Base-by-base conservation (phyloP, 2,888 invertebrate species). In the Lamellibrachia satsuma region DNA sequence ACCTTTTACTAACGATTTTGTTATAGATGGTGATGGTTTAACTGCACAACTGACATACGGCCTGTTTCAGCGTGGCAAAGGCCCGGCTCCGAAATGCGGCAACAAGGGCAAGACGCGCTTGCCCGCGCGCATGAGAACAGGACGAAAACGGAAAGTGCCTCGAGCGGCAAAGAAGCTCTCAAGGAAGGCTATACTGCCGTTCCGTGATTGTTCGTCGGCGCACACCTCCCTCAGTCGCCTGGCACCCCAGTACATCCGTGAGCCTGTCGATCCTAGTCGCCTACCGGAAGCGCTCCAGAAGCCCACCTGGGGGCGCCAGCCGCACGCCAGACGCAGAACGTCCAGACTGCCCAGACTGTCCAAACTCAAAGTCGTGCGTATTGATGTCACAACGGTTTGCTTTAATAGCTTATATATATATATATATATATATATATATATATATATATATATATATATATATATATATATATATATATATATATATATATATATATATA, bases 41-140 rank as follows among this genome's bases (percentile, higher is more conserved):
- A 55, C 55, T 55, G 3, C 55, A 55, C 2, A 7, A 9, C n/a
- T 75, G n/a, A 75, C 2, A 75, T 22, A 15, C 75, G 75, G 75
- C 75, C 75, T 75, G 75, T 75, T 75, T 75, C 75, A 75, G 75
- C 15, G 75, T n/a, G 75, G 22, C 75, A 75, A 75, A 75, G 75
- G 75, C 22, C 75, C 75, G 75, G 11, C 75, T 4, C 15, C 75
- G 3, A 75, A 75, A 75, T 75, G 22, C 75, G 75, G 22, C 15
- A 75, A 22, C n/a, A 75, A 75, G 22, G n/a, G 75, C 75, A 75
- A 75, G 75, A n/a, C n/a, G 75, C 75, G 75, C 75, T 22, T 75
- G 75, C 39, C 39, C 39, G 39, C 39, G 39, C 22, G n/a, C 75
- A 22, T 75, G 22, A 22, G 22, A 15, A 75, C 75, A 75, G 22